Evolutionary conservation across 2,113 vertebrate species (phyloP), one percentile per base, ranked within the genome.

Genomic region (Dasyurus viverrinus): DNA sequence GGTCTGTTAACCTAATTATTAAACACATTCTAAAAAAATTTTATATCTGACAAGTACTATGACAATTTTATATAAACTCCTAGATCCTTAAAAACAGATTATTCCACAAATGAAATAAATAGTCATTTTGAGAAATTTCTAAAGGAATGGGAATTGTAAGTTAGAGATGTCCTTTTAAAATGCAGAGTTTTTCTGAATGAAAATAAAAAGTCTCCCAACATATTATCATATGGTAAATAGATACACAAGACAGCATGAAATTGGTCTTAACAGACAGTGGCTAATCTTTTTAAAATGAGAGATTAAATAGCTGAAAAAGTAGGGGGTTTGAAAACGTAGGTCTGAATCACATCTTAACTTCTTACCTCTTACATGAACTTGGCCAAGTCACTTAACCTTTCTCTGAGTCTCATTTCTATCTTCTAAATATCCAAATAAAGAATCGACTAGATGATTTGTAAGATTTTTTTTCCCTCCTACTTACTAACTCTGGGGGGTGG

Each of bases 121-220:
- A n/a, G 16, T 8, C 36, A 84, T 19, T 84, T 84, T 84, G 36
- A 84, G 68, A 16, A 42, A 42, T 8, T 42, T 42, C 53, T 92
- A 25, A 92, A 96, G 91, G 50, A 92, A 92, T 89, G 19, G 14
- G 22, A 27, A 90, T 94, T 89, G n/a, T 89, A 68, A 90, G 91
- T 46, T 89, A 30, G 89, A 95, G 22, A 42, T 57, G 25, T 42
- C 2, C 24, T 90, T 95, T 95, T 91, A 42, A 48, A 92, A 52
- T 94, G 93, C 25, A 90, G 36, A 90, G 89, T 94, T 92, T 90
- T 93, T 92, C 54, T 46, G 1, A 9, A 54, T 1, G 89, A 2
- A 54, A 90, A 95, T 97, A 30, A 90, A 36, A 92, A 60, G 5
- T 68, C 90, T 53, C 93, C 5, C 54, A 54, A 60, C 89, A 89